Conservation (phyloP, 2,797 vertebrate genomes). For the Scomberomorus guttatus region DNA sequence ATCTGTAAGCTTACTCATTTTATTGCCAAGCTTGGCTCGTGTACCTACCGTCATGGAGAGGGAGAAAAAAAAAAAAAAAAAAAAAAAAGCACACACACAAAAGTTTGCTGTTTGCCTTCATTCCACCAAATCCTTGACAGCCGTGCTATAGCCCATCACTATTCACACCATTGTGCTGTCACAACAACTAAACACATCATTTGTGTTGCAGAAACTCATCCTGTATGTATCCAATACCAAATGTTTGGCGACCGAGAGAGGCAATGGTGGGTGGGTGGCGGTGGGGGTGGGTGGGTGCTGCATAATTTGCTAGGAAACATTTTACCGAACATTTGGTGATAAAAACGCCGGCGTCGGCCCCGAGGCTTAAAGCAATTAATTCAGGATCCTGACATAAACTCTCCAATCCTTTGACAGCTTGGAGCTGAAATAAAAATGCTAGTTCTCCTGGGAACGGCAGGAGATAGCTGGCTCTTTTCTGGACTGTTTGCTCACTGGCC, state of each 20-base stretch:
- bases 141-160: constrained; percentile 80
- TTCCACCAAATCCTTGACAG: constrained; percentile 83
- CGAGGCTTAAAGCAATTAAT: constrained; percentile 99
- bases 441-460: constrained; percentile 99
- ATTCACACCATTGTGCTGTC: constrained; percentile 82
- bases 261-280: constrained; percentile 12
- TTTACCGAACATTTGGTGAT: constrained; percentile 96
- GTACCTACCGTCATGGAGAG: constrained; percentile 66
- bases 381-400: constrained; percentile 99
- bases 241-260: constrained; percentile 77
- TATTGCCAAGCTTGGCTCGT: constrained; percentile 84
- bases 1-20: constrained; percentile 82
- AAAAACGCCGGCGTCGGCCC: constrained; percentile 90
- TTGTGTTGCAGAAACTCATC: constrained; percentile 83
- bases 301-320: constrained; percentile 88
- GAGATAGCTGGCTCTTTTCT: constrained; percentile 99
- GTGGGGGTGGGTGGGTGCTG: constrained; percentile 41
- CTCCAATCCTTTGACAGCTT: constrained; percentile 99
- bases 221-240: constrained; percentile 84
- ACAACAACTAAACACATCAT: constrained; percentile 83
- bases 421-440: constrained; percentile 99
- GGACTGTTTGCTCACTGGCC: constrained; percentile 99
- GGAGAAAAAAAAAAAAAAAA: constrained; percentile 37
- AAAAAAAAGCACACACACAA: constrained; percentile 57
- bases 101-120: constrained; percentile 83